These are phyloP conservation scores for Semibalanus balanoides DNA, from an alignment of 1,140 invertebrate genomes.

Conservation along the genomic window DNA sequence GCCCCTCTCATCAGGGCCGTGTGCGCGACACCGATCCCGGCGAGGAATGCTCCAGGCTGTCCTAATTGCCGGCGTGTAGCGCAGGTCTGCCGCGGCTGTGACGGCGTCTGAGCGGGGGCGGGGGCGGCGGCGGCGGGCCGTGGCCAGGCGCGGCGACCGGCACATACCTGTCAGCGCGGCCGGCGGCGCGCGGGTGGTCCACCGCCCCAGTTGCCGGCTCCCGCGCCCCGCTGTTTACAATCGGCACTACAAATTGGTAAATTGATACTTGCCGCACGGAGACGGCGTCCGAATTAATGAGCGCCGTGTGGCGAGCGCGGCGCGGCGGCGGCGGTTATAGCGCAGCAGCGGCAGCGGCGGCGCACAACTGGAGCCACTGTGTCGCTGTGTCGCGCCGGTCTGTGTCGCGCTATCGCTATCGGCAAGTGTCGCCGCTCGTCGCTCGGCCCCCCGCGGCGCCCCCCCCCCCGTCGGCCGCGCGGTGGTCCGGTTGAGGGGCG, in stretches of 20 bases:
- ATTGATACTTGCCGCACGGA: not conserved
- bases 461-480: no score
- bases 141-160: not conserved
- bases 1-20: not conserved
- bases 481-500: not conserved
- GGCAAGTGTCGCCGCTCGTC: not conserved
- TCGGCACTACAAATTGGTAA: slow-evolving; percentile 1
- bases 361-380: no score
- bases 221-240: not conserved
- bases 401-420: not conserved
- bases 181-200: not conserved
- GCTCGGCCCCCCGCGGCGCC: no score
- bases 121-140: no score
- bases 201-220: no score
- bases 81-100: no score
- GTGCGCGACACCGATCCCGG: not conserved
- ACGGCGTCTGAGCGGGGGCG: no score
- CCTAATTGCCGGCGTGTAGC: not conserved
- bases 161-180: not conserved
- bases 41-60: not conserved
- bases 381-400: no score
- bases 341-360: no score
- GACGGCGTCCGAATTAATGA: not conserved
- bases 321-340: no score
- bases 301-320: no score